Conservation (phyloP, 2,888 invertebrate genomes). For the Colletes collaris region DNA sequence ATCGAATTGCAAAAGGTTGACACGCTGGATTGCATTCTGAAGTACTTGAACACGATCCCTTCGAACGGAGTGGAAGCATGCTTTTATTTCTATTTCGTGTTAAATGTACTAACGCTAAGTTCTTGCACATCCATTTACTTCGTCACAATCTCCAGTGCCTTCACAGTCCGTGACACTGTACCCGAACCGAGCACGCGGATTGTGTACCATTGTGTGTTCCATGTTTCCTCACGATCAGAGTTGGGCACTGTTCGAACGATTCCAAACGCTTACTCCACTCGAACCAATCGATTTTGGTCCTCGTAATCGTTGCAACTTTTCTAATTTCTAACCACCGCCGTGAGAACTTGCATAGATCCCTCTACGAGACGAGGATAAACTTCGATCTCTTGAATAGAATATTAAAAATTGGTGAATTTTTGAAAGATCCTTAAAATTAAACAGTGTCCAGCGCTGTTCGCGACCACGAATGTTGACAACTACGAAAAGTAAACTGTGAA, state of each 20-base stretch:
- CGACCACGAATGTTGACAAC: not conserved
- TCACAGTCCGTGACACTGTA: constrained; percentile 65
- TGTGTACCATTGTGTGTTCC: not conserved
- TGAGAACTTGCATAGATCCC: too few species aligned
- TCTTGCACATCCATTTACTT: constrained; percentile 59
- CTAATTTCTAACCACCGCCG: too few species aligned
- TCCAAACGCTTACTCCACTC: too few species aligned
- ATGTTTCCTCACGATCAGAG: not conserved
- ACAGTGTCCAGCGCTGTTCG: too few species aligned
- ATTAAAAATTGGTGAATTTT: too few species aligned
- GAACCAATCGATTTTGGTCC: too few species aligned
- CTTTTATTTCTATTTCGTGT: constrained; percentile 8
- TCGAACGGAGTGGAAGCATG: not conserved
- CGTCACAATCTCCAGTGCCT: constrained; percentile 69
- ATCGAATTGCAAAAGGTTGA: constrained; percentile 40
- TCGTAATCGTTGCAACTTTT: too few species aligned
- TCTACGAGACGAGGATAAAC: too few species aligned
- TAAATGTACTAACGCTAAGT: constrained; percentile 29
- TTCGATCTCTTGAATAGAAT: too few species aligned
- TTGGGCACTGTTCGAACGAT: too few species aligned
- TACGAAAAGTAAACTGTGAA: constrained; percentile 74
- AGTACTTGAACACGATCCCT: constrained; percentile 25
- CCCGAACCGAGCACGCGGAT: not conserved
- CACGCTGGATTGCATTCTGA: constrained; percentile 26
- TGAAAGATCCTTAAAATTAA: too few species aligned